Evolutionary conservation across 64 coral and sea anemone species (phyloP).

Genomic region (Stichodactyla mertensii): DNA sequence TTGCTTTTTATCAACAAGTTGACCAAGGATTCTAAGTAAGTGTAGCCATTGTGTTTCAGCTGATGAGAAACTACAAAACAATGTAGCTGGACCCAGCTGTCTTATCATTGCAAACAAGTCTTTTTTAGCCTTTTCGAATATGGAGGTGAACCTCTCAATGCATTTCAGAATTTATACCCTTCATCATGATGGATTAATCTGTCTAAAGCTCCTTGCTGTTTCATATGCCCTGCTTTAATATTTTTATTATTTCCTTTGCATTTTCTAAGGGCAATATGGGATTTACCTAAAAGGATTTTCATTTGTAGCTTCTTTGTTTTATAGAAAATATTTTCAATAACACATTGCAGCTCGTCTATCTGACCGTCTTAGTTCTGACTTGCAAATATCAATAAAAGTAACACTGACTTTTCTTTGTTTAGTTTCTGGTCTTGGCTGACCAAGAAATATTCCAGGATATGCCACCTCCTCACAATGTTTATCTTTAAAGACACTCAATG

Average conservation of each 20-base stretch:
- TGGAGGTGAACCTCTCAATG: slow-evolving; percentile 35
- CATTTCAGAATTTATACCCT: too few species aligned
- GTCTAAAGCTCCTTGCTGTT: too few species aligned
- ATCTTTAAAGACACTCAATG: not conserved
- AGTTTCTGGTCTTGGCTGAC: not conserved
- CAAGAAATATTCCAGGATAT: slow-evolving; percentile 13
- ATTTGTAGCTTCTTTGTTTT: slow-evolving; percentile 6
- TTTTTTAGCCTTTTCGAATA: slow-evolving; percentile 62
- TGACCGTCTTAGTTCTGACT: slow-evolving; percentile 26
- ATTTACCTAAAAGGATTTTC: not conserved
- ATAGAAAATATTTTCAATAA: not conserved
- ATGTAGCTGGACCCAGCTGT: slow-evolving; percentile 60
- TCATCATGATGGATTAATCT: too few species aligned
- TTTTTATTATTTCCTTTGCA: too few species aligned
- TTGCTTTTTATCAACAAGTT: too few species aligned
- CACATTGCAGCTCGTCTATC: not conserved
- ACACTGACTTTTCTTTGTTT: not conserved
- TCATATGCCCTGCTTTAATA: too few species aligned
- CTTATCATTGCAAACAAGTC: slow-evolving; percentile 80
- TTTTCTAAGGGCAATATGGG: too few species aligned
- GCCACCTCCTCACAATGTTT: not conserved
- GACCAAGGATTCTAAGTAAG: not conserved
- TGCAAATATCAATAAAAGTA: slow-evolving; percentile 17
- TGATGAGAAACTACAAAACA: slow-evolving; percentile 39
- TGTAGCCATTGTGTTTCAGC: too few species aligned